Conservation (phyloP, 1,140 invertebrate species). For the Formica selysi region DNA sequence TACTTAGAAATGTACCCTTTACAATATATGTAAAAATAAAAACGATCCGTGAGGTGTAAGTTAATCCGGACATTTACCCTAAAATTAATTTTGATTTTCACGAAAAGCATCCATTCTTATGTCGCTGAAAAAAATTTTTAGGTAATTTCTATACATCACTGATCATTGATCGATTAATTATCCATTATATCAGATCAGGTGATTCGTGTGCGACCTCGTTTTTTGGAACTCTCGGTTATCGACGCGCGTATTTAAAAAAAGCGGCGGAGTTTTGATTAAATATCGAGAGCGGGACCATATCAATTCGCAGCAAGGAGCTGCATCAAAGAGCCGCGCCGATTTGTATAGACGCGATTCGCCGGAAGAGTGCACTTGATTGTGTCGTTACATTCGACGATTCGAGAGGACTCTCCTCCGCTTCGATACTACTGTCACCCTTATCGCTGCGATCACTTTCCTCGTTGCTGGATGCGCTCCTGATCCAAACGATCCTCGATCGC, state of each 20-base stretch:
- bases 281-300: constrained; percentile 10
- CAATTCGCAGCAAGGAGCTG: background rate
- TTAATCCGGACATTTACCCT: background rate
- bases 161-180: background rate
- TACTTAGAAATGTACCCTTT: too few species aligned
- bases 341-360: constrained; percentile 59
- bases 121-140: background rate
- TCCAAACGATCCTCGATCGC: constrained; percentile 18
- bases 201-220: background rate
- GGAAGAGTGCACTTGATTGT: constrained; percentile 60
- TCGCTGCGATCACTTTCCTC: constrained; percentile 33
- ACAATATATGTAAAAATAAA: too few species aligned
- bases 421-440: constrained; percentile 6
- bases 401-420: constrained; percentile 35
- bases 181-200: background rate
- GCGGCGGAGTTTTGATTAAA: constrained; percentile 22
- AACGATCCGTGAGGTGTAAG: too few species aligned
- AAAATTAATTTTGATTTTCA: too few species aligned
- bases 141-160: background rate
- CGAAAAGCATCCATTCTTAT: background rate
- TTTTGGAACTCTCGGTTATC: background rate
- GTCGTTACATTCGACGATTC: constrained; percentile 48
- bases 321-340: constrained; percentile 41
- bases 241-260: constrained; percentile 6
- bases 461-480: background rate